These are phyloP conservation scores for Euura lappo DNA, from an alignment of 1,140 invertebrate genomes.

Conservation along the genomic window DNA sequence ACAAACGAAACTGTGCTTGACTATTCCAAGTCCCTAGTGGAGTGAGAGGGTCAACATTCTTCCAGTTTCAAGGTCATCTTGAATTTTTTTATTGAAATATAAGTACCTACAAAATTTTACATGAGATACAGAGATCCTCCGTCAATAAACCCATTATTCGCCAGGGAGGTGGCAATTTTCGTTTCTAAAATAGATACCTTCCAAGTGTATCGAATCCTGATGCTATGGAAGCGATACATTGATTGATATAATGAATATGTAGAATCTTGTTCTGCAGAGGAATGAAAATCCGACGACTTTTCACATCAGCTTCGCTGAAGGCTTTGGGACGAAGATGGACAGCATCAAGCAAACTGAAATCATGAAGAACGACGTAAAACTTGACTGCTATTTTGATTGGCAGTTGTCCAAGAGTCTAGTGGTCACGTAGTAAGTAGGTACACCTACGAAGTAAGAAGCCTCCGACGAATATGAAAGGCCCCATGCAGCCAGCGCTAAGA, in stretches of 20 bases:
- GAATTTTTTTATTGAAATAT: too few relatives aligned
- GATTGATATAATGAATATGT: not conserved
- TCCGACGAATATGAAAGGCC: constrained; percentile 17
- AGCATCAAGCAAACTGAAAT: not conserved
- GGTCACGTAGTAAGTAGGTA: too few relatives aligned
- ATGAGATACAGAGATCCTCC: not conserved
- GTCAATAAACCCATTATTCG: not conserved
- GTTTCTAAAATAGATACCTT: not conserved
- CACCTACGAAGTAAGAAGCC: too few relatives aligned
- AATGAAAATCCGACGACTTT: not conserved
- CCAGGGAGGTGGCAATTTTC: not conserved
- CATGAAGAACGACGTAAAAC: not conserved
- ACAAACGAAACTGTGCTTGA: too few relatives aligned
- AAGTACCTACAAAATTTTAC: not conserved
- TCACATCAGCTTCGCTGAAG: constrained; percentile 14
- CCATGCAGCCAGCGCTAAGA: constrained; percentile 22
- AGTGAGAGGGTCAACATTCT: too few relatives aligned
- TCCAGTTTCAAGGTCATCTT: too few relatives aligned
- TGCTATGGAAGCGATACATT: not conserved
- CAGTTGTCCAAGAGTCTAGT: not conserved
- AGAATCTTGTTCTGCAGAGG: not conserved
- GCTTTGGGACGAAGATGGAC: not conserved
- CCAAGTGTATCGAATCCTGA: not conserved
- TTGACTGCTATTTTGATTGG: not conserved
- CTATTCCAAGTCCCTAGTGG: too few relatives aligned